These are phyloP conservation scores for Siderastrea radians DNA, from an alignment of 92 coral and sea anemone genomes.

Conservation along the genomic window DNA sequence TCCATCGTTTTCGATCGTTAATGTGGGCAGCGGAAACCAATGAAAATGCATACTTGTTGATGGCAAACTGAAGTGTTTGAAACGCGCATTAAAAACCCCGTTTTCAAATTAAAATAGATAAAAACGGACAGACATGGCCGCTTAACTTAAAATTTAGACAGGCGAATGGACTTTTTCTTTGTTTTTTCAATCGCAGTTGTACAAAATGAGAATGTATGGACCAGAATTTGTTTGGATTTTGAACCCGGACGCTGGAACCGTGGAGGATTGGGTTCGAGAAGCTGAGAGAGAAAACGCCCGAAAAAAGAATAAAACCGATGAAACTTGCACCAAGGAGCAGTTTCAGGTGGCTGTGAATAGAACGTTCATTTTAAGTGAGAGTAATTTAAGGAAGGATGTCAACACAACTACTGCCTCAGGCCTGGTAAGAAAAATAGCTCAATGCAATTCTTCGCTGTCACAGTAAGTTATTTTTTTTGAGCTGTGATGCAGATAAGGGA, in stretches of 20 bases:
- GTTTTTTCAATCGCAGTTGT: conserved; percentile 53
- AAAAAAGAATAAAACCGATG: background rate
- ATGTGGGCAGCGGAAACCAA: too few relatives aligned
- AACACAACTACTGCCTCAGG: conserved; percentile 73
- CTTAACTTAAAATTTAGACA: too few relatives aligned
- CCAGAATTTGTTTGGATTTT: conserved; percentile 92
- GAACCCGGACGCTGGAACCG: conserved; percentile 60
- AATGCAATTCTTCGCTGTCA: background rate
- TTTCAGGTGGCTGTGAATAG: conserved; percentile 56
- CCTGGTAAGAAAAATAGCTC: conserved; percentile 63
- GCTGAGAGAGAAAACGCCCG: too few relatives aligned
- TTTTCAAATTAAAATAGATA: too few relatives aligned
- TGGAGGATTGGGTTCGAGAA: conserved; percentile 49
- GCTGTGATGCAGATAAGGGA: too few relatives aligned
- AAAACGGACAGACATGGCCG: too few relatives aligned
- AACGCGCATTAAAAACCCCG: too few relatives aligned
- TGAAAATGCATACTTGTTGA: too few relatives aligned
- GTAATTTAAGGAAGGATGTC: conserved; percentile 55
- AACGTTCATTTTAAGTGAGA: conserved; percentile 61
- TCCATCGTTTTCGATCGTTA: too few relatives aligned
- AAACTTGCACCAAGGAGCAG: conserved; percentile 63
- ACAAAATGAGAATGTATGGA: conserved; percentile 80
- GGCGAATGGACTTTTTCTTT: background rate
- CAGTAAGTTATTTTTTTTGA: too few relatives aligned
- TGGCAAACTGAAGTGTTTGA: too few relatives aligned